Base-by-base conservation (phyloP, 2,113 vertebrate genomes). In the Origma solitaria region DNA sequence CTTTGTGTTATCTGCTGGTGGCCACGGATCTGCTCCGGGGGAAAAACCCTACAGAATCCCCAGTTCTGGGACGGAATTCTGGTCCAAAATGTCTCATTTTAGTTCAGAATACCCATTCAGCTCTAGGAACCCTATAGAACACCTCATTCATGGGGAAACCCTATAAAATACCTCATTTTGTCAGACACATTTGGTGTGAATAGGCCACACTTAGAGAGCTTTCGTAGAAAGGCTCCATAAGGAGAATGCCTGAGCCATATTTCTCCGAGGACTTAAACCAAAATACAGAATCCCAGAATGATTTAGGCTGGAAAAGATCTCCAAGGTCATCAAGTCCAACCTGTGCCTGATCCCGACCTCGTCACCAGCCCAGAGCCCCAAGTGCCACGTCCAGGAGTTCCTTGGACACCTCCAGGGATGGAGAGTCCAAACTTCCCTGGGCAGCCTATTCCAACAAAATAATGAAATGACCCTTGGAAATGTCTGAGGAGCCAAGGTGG, bases 401-500 rank as follows among this genome's bases (percentile, higher is more conserved):
- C 22, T 24, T 50, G 33, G 68, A 4, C 27, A n/a, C 27, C 31
- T 81, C 31, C 58, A 65, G 44, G 44, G 22, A 8, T 28, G 51
- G 33, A 15, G 1, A 38, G 19, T 51, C 68, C 44, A 66, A 42
- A n/a, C 15, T 1, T 73, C 22, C 51, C 58, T 9, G 58, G 37
- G 50, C 37, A 65, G 10, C 33, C 4, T 42, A 22, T 81, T 1
- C 37, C 58, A 51, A 33, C 0, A 0, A 73, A 81, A 51, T 22
- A 33, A 16, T 3, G 22, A 65, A 73, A 58, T 17, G 4, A 44
- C 27, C 33, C 10, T 33, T 50, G 44, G 20, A 28, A 30, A 13
- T 23, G 28, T 33, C 57, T 53, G 23, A 64, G 44, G 7, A 78
- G 69, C 19, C 44, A 7, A 47, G 53, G 27, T 61, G 30, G 54